These are phyloP conservation scores for Ochlodes sylvanus DNA, from an alignment of 2,888 invertebrate species.

Conservation along the genomic window DNA sequence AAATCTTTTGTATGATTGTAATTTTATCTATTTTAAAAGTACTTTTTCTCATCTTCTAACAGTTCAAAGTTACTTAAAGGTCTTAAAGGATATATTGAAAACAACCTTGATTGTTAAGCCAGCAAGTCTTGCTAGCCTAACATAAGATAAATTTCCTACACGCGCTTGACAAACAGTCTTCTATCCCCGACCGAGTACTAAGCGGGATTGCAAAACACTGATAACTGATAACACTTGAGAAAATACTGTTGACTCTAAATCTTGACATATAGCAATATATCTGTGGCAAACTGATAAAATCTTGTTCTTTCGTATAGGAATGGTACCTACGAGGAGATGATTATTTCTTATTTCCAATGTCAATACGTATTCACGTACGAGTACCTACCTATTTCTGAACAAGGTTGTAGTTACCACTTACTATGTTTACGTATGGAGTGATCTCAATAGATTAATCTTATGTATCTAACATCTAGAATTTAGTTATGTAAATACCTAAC, in stretches of 20 bases:
- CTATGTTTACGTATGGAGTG: too few relatives aligned
- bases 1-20: too few relatives aligned
- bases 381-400: background rate
- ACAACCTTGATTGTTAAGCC: too few relatives aligned
- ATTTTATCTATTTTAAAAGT: too few relatives aligned
- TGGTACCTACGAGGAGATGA: background rate
- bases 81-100: too few relatives aligned
- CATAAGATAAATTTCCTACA: slow-evolving; percentile 11
- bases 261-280: slow-evolving; percentile 20
- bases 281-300: slow-evolving; percentile 10
- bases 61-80: too few relatives aligned
- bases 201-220: slow-evolving; percentile 24
- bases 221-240: slow-evolving; percentile 27
- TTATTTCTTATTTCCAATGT: background rate
- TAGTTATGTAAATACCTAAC: too few relatives aligned
- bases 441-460: too few relatives aligned
- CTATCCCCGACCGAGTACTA: slow-evolving; percentile 6
- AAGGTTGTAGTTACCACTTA: background rate
- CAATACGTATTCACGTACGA: background rate
- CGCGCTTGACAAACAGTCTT: slow-evolving; percentile 4
- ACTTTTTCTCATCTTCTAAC: too few relatives aligned
- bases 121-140: background rate
- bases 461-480: too few relatives aligned
- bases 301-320: background rate
- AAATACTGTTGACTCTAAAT: slow-evolving; percentile 24